Percentiles rank a stretch among this genome's conserved stretches.
These are phyloP conservation scores for Perodicticus potto DNA, from an alignment of 2,797 vertebrate genomes.

Conservation along the genomic window DNA sequence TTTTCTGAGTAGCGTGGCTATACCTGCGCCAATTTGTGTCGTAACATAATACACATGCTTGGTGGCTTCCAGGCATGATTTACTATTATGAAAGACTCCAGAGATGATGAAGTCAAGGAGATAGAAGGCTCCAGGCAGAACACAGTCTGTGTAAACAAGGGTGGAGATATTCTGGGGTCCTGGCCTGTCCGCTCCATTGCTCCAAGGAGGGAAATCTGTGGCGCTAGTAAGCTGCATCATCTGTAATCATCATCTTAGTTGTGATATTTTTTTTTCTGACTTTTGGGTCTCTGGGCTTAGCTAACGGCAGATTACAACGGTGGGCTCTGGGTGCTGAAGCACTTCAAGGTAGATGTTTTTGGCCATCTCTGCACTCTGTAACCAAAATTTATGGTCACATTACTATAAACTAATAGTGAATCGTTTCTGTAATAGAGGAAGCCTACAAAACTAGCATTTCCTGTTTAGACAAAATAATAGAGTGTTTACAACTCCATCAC, in stretches of 20 bases:
- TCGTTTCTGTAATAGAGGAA: background rate
- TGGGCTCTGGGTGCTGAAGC: background rate
- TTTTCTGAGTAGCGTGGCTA: background rate
- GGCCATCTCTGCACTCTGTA: background rate
- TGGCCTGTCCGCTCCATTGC: background rate
- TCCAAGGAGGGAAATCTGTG: background rate
- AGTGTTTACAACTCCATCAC: constrained; percentile 59
- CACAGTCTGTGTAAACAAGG: background rate
- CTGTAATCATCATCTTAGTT: background rate
- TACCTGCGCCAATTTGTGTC: background rate
- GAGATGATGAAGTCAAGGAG: background rate
- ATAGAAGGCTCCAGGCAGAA: background rate
- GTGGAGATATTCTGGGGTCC: background rate
- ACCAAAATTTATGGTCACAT: background rate
- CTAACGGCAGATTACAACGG: background rate
- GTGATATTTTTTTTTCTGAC: background rate
- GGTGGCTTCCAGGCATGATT: background rate
- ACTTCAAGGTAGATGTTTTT: background rate
- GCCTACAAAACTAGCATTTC: background rate
- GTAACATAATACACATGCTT: background rate
- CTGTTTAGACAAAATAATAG: constrained; percentile 2
- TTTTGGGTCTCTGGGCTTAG: background rate
- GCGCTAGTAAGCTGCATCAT: background rate
- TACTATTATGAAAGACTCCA: background rate
- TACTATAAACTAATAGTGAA: background rate